Evolutionary conservation across 2,797 vertebrate genomes (phyloP), one percentile per base, ranked within the genome.

Genomic region (Sebastes paucispinis): DNA sequence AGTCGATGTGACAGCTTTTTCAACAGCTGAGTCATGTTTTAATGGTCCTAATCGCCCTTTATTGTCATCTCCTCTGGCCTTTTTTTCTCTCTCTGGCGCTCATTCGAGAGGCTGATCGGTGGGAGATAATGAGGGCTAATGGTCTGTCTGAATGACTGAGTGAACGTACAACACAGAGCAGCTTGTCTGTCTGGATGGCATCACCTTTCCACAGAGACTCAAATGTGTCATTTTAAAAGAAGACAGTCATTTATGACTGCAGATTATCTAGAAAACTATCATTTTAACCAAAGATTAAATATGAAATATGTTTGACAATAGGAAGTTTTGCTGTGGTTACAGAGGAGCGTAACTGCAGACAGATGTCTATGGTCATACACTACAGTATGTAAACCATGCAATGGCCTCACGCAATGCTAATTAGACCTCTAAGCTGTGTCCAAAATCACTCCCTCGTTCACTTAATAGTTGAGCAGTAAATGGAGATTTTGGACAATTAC

Each of bases 31-130:
- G 74, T 66, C 67, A 57, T 65, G 64, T 83, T 73, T 81, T 66
- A 78, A 76, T 83, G 71, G 80, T 58, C 32, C 25, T 73, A 59
- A 73, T 80, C 5, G 39, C 25, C n/a, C 73, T 59, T 73, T 77
- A 68, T 58, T 77, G 59, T 73, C 69, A 2, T 66, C 69, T 69
- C 25, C 59, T 65, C 10, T 31, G 34, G 47, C 18, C 36, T 10
- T 73, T 69, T 69, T 54, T 54, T 59, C 54, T 79, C 16, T 32
- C 25, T 47, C 59, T 16, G 34, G 50, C 8, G n/a, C 36, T 75
- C 69, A 50, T 73, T 62, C 69, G 36, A 73, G 63, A 65, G 64
- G 58, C 54, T 59, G 60, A 73, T 69, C 13, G 12, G 50, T 55
- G 58, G 36, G 39, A 54, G 78, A 55, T 69, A 69, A 77, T 80